These are phyloP conservation scores for Pristionchus entomophagus DNA, from an alignment of 2,888 invertebrate genomes.

Conservation along the genomic window DNA sequence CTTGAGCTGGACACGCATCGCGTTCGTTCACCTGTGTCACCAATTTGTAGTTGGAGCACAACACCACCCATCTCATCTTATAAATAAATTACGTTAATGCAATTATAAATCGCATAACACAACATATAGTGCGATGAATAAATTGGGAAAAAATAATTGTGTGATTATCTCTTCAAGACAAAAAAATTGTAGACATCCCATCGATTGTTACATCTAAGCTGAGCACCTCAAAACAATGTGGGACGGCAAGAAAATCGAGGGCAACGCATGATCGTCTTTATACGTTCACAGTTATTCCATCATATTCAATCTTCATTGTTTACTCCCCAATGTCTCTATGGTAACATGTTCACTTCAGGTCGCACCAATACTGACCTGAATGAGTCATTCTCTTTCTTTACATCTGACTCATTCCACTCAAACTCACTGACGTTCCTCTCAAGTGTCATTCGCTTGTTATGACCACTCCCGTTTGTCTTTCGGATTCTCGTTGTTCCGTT, in stretches of 20 bases:
- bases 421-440: not conserved
- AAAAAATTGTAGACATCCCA: not conserved
- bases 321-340: not conserved
- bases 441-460: not conserved
- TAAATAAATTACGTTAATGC: not conserved
- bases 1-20: not conserved
- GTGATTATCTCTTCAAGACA: not conserved
- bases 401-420: not conserved
- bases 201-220: conserved; percentile 32
- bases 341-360: not conserved
- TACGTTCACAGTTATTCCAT: not conserved
- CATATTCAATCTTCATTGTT: not conserved
- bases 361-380: not conserved
- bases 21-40: not conserved
- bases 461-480: not conserved
- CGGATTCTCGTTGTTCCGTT: not conserved
- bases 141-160: not conserved
- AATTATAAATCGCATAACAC: not conserved
- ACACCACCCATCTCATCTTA: no score
- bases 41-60: not conserved
- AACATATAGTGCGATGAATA: not conserved
- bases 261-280: not conserved
- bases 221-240: conserved; percentile 19
- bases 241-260: not conserved
- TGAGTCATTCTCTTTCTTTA: not conserved